Conservation (phyloP, 30 jellyfish, hydroid and myxozoan genomes). For the Aurelia aurita region DNA sequence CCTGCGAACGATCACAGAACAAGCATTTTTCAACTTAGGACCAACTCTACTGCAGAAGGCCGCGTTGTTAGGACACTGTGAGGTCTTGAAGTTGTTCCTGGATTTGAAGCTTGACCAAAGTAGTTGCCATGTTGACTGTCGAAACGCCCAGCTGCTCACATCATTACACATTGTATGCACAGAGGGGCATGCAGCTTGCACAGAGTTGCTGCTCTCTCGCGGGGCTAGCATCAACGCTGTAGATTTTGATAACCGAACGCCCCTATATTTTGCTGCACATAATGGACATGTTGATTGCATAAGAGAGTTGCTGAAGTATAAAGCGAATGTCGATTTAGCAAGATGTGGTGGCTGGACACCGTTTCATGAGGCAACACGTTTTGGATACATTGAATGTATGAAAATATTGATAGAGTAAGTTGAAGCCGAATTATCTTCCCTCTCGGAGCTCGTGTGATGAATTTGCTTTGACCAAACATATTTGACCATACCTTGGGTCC, state of each 20-base stretch:
- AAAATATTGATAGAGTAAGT: conserved; percentile 65
- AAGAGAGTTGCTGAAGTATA: conserved; percentile 34
- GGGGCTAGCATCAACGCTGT: conserved; percentile 79
- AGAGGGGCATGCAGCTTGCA: conserved; percentile 65
- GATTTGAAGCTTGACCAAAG: conserved; percentile 62
- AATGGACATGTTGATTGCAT: conserved; percentile 78
- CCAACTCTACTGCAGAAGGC: conserved; percentile 89
- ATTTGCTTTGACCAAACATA: too few species aligned
- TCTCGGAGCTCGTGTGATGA: too few species aligned
- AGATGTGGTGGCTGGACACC: conserved; percentile 96
- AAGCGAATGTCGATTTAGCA: conserved; percentile 54
- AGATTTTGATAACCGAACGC: conserved; percentile 83
- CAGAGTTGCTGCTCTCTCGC: conserved; percentile 42
- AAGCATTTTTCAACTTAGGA: conserved; percentile 79
- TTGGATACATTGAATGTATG: conserved; percentile 76
- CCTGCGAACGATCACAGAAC: conserved; percentile 56
- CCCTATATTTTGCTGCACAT: conserved; percentile 80
- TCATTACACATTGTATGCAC: conserved; percentile 78
- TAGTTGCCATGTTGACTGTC: conserved; percentile 79
- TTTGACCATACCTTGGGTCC: too few species aligned
- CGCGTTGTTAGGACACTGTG: conserved; percentile 66
- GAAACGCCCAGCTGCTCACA: conserved; percentile 84
- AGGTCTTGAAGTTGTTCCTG: conserved; percentile 60
- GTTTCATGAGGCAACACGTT: conserved; percentile 86
- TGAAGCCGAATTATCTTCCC: too few species aligned